Base-by-base conservation (phyloP, 1,140 invertebrate genomes). In the Brachionus sp. region DNA sequence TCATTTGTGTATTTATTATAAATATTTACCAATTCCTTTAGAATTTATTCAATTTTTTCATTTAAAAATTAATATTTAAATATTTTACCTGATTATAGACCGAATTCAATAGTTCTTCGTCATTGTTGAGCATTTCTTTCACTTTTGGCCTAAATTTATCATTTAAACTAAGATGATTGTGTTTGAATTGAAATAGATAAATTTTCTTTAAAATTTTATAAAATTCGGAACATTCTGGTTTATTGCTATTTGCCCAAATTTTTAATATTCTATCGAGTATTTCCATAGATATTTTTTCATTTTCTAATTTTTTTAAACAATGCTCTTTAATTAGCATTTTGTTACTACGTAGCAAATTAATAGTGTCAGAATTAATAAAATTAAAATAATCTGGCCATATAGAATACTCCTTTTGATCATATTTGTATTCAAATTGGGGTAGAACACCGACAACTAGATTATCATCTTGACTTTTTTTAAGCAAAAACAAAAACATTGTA, bases 1-100 rank as follows among this genome's bases (percentile, higher is more conserved):
- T 90, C 88, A 83, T 84, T 82, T 12, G 86, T 89, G 42, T 86
- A 87, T 53, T 86, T 84, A 83, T 88, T 89, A n/a, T n/a, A 75
- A 19, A 75, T 12, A 46, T 25, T 75, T 46, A 75, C 19, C 10
- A 75, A 16, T 46, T 23, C 25, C 68, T 73, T 44, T 39, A 37
- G 19, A 9, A 23, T 12, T 39, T 42, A 16, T 23, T 19, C 3
- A 42, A 42, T 9, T 73, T 23, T 7, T 3, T 2, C 23, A 23
- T 39, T 42, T 6, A n/a, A 35, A 2, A 42, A 16, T 39, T 39
- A 19, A 23, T 39, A 35, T 70, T 9, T 10, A 70, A 70, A 19
- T 73, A 29, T 35, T 35, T 10, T 84, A 87, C 86, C 85, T 88
- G 87, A 53, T 85, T 50, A 35, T 85, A 85, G 2, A 86, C 85